Base-by-base conservation (phyloP, 2,797 vertebrate species). In the Rhabdomys pumilio region DNA sequence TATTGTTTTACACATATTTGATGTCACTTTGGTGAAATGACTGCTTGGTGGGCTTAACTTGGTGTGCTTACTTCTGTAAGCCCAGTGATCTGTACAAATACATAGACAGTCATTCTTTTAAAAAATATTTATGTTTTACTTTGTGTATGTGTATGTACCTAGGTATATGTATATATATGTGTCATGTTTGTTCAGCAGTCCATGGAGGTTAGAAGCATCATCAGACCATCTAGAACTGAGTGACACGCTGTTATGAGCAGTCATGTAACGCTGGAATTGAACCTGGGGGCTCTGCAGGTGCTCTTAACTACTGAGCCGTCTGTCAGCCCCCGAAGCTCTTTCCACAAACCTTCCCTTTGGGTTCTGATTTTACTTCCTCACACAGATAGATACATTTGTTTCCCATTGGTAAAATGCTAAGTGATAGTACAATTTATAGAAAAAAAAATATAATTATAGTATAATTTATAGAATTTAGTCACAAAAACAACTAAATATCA, bases 351-450 rank as follows among this genome's bases (percentile, higher is more conserved):
- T 38, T 92, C 86, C 91, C 59, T 92, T 88, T 94, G 65, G n/a
- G 7, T 77, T 96, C 72, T 20, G 57, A 63, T 76, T 94, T 97
- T 81, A 83, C 50, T 22, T 76, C 63, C 88, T 79, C n/a, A 65
- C 6, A 7, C 3, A 82, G 34, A 31, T 3, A 82, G 34, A 31
- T 17, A 14, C 84, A 79, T 89, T 85, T 93, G 57, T 95, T 94
- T 94, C 20, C 73, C 86, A 61, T 83, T 96, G 85, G 31, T 53
- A 92, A 95, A 79, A 34, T 76, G 50, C 80, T 73, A 94, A 93
- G 15, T 57, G 26, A 75, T 89, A 72, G 69, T 85, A 63, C 47
- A 63, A 63, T 63, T 29, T 63, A 63, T 63, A 29, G 61, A 63
- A 63, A 61, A 2, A 29, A 26, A 26, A 3, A 63, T 63, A 63